phyloP scores from a whole-genome alignment of 2,113 vertebrate species.

The Eulemur macaco region DNA sequence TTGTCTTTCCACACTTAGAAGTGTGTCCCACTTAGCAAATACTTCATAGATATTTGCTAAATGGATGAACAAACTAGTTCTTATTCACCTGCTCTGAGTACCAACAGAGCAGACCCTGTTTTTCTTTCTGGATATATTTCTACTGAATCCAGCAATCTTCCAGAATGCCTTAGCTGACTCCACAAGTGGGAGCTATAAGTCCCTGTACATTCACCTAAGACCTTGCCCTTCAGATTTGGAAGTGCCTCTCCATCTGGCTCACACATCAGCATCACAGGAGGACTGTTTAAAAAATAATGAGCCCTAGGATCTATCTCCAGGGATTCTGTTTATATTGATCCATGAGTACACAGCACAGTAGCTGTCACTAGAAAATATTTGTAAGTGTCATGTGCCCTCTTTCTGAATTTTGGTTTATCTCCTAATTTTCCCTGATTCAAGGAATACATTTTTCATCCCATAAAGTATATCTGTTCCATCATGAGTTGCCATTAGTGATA shows the following conservation, averaged over 20 bases:
- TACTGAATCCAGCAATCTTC: neutral
- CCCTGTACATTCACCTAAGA: neutral
- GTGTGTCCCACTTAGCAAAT: neutral
- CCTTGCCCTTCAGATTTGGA: neutral
- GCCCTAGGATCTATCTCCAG: neutral
- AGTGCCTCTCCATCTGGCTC: neutral
- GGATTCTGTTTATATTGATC: neutral
- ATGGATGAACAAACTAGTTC: neutral
- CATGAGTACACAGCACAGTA: neutral
- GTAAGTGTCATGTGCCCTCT: neutral
- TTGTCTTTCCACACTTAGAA: neutral
- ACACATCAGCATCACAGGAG: neutral
- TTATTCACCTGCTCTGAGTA: neutral
- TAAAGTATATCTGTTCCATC: neutral
- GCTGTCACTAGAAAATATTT: neutral
- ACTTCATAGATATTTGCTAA: neutral
- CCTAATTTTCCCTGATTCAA: neutral
- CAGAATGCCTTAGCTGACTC: neutral
- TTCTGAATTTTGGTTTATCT: neutral
- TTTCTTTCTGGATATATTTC: neutral
- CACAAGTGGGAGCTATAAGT: rapidly evolving
- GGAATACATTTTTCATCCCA: neutral
- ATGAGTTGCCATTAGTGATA: neutral
- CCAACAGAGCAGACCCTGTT: neutral
- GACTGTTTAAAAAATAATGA: neutral